Base-by-base conservation (phyloP, 2,797 vertebrate species). In the Hemibagrus guttatus region DNA sequence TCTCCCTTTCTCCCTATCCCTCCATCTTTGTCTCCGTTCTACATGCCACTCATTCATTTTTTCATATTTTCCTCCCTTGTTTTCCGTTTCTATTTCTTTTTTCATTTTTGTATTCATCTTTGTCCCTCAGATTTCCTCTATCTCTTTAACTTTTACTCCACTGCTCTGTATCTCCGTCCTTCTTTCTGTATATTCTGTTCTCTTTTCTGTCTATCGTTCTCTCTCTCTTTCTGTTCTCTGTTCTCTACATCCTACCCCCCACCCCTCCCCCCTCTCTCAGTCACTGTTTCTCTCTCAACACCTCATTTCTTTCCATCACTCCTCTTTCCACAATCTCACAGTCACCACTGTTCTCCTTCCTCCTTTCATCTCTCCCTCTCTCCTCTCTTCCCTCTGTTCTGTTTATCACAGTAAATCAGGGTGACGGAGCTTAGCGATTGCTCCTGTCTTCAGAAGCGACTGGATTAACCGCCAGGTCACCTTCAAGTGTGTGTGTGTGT, bases 371-470 rank as follows among this genome's bases (percentile, higher is more conserved):
- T 35, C 59, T 80, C 63, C 68, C 46, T 42, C 61, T 52, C 58
- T 28, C 23, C 59, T 19, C 49, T 72, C 11, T n/a, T 49, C 58
- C 31, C 39, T 64, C 56, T 58, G 54, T 89, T 88, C 86, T 87
- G 88, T 90, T 88, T 87, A 90, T 90, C 88, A 89, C 79, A 54
- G 82, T 89, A 88, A 91, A 89, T 87, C 87, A 72, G 80, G 90
- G 66, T 85, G 90, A 90, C 87, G 68, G 87, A n/a, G 69, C 81
- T 85, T 49, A n/a, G 84, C 85, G 78, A 90, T 89, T 86, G 90
- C 86, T 83, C 84, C 58, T 66, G 83, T 85, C 87, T 91, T 86
- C 72, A 84, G 84, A 85, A 88, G 81, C 58, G 54, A 68, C 71
- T 58, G 76, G 39, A 87, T 89, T 88, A 87, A 86, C 5, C 12